Conservation (phyloP, 2,888 invertebrate genomes). For the Oasisia sp. region DNA sequence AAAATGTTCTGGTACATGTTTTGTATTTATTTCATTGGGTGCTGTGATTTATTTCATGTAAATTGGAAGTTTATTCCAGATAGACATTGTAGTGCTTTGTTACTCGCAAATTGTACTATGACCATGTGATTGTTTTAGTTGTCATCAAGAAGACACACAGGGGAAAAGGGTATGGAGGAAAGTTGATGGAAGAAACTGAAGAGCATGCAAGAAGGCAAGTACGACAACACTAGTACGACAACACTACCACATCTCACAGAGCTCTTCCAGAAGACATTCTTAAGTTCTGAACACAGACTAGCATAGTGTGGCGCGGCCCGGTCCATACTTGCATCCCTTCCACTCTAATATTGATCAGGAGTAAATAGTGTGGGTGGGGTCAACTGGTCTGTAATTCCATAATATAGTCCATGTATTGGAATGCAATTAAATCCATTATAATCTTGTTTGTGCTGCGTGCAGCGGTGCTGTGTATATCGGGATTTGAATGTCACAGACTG, state of each 20-base stretch:
- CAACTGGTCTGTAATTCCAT: too few relatives aligned
- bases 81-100: not conserved
- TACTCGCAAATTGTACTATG: not conserved
- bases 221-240: not conserved
- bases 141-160: conserved; percentile 51
- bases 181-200: conserved; percentile 64
- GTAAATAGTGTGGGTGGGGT: too few relatives aligned
- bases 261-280: not conserved
- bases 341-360: too few relatives aligned
- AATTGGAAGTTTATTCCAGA: not conserved
- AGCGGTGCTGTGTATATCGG: too few relatives aligned
- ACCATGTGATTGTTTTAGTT: conserved; percentile 45
- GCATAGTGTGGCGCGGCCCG: too few relatives aligned
- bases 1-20: not conserved
- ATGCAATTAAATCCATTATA: too few relatives aligned
- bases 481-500: too few relatives aligned
- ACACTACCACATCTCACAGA: not conserved
- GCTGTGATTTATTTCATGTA: not conserved
- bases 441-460: too few relatives aligned
- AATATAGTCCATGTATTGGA: too few relatives aligned
- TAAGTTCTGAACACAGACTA: too few relatives aligned
- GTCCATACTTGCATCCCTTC: too few relatives aligned
- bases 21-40: not conserved
- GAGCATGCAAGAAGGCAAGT: conserved; percentile 40
- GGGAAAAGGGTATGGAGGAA: conserved; percentile 63